Base-by-base conservation (phyloP, 2,888 invertebrate genomes). In the Alloscopus bannaensis region DNA sequence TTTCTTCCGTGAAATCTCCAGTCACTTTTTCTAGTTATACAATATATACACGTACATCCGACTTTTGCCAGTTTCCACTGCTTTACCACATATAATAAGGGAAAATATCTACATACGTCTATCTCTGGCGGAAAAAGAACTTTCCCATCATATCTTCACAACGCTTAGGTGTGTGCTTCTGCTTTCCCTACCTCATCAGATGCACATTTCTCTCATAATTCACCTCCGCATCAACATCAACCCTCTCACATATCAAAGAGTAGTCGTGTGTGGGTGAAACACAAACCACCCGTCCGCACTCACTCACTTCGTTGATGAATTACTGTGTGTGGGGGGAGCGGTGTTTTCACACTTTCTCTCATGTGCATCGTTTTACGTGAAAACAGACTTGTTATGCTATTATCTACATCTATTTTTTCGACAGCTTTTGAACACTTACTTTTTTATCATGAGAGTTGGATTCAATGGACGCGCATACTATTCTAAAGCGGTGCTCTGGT, bases 1-100 rank as follows among this genome's bases (percentile, higher is more conserved):
- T 50, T 50, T 50, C n/a, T 50, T 50, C 50, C 22, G 20, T 8
- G 22, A 50, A 50, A 13, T 20, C n/a, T 50, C n/a, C 13, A 36
- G 6, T 36, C 36, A 13, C 36, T 13, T 6, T 6, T 36, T 13
- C 36, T 8, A 36, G 13, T 13, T 13, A 36, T 36, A 36, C 36
- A 36, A 36, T 13, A 13, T 13, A 36, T 36, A 13, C 6, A 36
- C 36, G 8, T 36, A 13, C 36, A 36, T 36, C 36, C 13, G 36
- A 13, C 13, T 36, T 36, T 36, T 13, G 13, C 36, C 36, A 36
- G 8, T 6, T 36, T 36, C 13, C 13, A 8, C 36, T 13, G 6
- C 36, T 13, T 36, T 36, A 8, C 36, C 8, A 8, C 36, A 36
- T 36, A 6, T n/a, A n/a, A n/a, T n/a, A n/a, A n/a, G n/a, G n/a